A percentile compares a stretch with the other conserved stretches of the same genome.
phyloP scores from a whole-genome alignment of 1,140 invertebrate species.

The Ceratoteleas bidentatus region DNA sequence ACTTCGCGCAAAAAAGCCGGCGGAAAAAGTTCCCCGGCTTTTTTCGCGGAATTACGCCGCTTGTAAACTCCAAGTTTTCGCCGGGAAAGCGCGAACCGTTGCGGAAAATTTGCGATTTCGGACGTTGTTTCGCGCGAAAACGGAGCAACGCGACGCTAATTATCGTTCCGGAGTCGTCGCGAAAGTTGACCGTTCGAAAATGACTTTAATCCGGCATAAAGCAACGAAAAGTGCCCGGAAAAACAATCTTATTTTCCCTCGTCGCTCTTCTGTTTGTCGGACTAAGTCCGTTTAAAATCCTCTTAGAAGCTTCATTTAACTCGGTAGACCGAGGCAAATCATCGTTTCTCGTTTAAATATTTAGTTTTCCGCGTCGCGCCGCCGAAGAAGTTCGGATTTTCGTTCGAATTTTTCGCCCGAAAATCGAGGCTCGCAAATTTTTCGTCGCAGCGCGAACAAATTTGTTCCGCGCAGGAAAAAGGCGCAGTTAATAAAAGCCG shows the following conservation, averaged over 20 bases:
- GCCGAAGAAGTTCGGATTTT: neutral
- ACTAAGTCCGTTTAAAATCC: conserved; percentile 41
- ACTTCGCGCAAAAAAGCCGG: conserved; percentile 16
- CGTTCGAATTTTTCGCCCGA: too few species aligned
- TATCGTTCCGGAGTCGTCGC: neutral
- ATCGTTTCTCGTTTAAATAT: conserved; percentile 27
- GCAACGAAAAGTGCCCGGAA: conserved; percentile 26
- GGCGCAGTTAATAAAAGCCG: neutral
- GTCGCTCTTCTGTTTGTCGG: conserved; percentile 33
- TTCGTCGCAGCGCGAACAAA: conserved; percentile 15
- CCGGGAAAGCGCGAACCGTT: neutral
- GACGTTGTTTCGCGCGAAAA: neutral
- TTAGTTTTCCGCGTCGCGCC: conserved; percentile 10
- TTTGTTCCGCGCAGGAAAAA: conserved; percentile 20
- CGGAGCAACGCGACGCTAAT: neutral
- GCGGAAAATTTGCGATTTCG: neutral
- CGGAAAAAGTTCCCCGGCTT: conserved; percentile 4
- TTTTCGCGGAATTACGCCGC: conserved; percentile 12
- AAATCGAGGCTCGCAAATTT: too few species aligned
- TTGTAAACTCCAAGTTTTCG: conserved; percentile 29
- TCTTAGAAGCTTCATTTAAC: conserved; percentile 36
- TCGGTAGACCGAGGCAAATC: conserved; percentile 16
- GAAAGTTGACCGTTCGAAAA: conserved; percentile 22
- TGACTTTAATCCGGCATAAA: conserved; percentile 27
- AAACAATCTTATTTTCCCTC: conserved; percentile 47